These are phyloP conservation scores for Perizoma affinitatum DNA, from an alignment of 2,888 invertebrate species.

Conservation along the genomic window DNA sequence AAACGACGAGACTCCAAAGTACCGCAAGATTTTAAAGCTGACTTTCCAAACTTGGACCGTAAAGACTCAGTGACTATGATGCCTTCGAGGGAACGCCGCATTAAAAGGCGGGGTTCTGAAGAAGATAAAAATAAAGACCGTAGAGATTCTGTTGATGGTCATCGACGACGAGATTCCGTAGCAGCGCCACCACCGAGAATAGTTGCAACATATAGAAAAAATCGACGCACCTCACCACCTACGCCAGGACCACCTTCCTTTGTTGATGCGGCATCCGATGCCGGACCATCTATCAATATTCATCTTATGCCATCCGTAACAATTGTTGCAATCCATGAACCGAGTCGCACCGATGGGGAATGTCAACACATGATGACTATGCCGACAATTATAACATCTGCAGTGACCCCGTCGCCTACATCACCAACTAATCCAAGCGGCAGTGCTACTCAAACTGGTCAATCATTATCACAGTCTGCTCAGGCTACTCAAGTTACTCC, in stretches of 20 bases:
- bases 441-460: conserved; percentile 57
- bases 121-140: conserved; percentile 81
- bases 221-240: conserved; percentile 69
- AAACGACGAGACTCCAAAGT: conserved; percentile 89
- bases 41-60: conserved; percentile 89
- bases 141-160: conserved; percentile 88
- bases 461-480: conserved; percentile 55
- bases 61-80: conserved; percentile 86
- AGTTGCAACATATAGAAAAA: conserved; percentile 85
- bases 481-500: conserved; percentile 63
- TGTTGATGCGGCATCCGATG: conserved; percentile 86
- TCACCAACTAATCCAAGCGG: conserved; percentile 85
- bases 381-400: conserved; percentile 93
- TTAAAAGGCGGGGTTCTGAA: conserved; percentile 85
- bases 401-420: conserved; percentile 92
- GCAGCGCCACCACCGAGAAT: conserved; percentile 83
- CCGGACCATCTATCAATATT: conserved; percentile 81
- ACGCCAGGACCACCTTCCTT: conserved; percentile 78
- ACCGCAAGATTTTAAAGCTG: conserved; percentile 87
- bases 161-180: conserved; percentile 89
- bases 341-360: conserved; percentile 85
- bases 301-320: conserved; percentile 75
- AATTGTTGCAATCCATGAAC: conserved; percentile 74
- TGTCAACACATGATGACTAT: conserved; percentile 83
- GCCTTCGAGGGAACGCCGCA: conserved; percentile 73